These are phyloP conservation scores for Episyrphus balteatus DNA, from an alignment of 1,140 invertebrate species.

Conservation along the genomic window DNA sequence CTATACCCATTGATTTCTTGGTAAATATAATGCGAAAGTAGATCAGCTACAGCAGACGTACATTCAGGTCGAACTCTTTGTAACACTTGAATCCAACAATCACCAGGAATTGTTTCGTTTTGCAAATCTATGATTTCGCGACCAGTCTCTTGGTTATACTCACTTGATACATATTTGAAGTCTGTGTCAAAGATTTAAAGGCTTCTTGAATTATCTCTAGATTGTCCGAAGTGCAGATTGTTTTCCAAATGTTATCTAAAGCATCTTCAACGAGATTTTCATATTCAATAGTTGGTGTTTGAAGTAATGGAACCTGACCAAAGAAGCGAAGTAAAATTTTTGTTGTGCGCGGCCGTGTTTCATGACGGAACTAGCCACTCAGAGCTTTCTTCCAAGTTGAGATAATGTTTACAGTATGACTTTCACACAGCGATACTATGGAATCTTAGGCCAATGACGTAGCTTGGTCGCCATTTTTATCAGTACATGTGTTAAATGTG, in stretches of 20 bases:
- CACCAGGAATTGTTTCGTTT: constrained; percentile 29
- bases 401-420: constrained; percentile 43
- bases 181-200: constrained; percentile 36
- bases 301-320: constrained; percentile 33
- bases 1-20: constrained; percentile 42
- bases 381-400: constrained; percentile 48
- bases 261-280: constrained; percentile 39
- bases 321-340: constrained; percentile 40
- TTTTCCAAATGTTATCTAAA: constrained; percentile 43
- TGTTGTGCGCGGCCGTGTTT: constrained; percentile 35
- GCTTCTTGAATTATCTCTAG: constrained; percentile 40
- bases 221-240: constrained; percentile 33
- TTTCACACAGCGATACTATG: constrained; percentile 43
- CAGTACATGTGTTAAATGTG: constrained; percentile 42
- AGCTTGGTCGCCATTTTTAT: constrained; percentile 37
- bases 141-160: constrained; percentile 3
- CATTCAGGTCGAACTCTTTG: constrained; percentile 35
- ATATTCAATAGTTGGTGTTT: constrained; percentile 36
- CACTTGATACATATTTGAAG: constrained; percentile 8
- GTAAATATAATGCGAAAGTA: constrained; percentile 41
- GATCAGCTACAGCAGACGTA: constrained; percentile 36
- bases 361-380: constrained; percentile 40
- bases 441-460: constrained; percentile 45
- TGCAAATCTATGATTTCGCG: constrained; percentile 25
- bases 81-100: constrained; percentile 46